These are phyloP conservation scores for Eciton burchellii DNA, from an alignment of 1,140 invertebrate genomes.

Conservation along the genomic window DNA sequence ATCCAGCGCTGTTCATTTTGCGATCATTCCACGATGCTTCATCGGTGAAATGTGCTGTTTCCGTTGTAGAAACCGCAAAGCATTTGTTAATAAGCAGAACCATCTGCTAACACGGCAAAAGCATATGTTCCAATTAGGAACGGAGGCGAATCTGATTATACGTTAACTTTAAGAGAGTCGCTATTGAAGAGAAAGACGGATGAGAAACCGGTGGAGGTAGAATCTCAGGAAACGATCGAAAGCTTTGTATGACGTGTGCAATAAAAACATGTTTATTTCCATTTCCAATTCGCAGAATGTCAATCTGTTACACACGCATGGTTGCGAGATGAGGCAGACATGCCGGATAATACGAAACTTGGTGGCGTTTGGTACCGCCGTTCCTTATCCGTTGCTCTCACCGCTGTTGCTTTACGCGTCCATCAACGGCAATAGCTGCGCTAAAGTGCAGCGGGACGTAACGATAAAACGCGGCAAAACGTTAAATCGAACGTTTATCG, in stretches of 20 bases:
- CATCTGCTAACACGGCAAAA: not conserved
- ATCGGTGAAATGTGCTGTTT: not conserved
- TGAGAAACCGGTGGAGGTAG: too few species aligned
- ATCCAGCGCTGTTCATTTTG: slow-evolving; percentile 31
- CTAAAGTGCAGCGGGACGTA: slow-evolving; percentile 11
- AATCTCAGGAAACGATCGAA: too few species aligned
- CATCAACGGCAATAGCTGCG: not conserved
- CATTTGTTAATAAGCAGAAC: not conserved
- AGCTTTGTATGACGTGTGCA: too few species aligned
- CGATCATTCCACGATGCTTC: not conserved
- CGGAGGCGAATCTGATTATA: not conserved
- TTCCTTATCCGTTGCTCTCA: not conserved
- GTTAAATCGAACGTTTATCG: slow-evolving; percentile 37
- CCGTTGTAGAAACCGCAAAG: not conserved
- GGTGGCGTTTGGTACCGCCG: not conserved
- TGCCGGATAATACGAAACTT: not conserved
- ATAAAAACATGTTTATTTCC: too few species aligned
- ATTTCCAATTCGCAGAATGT: too few species aligned
- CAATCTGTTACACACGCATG: too few species aligned
- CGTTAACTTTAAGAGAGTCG: not conserved
- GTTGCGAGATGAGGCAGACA: not conserved
- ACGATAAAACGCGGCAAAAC: slow-evolving; percentile 4
- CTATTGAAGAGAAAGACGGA: too few species aligned
- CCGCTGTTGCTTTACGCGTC: not conserved
- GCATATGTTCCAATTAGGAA: not conserved